Conservation (phyloP, 2,113 vertebrate species). For the Sceloporus tristichus region DNA sequence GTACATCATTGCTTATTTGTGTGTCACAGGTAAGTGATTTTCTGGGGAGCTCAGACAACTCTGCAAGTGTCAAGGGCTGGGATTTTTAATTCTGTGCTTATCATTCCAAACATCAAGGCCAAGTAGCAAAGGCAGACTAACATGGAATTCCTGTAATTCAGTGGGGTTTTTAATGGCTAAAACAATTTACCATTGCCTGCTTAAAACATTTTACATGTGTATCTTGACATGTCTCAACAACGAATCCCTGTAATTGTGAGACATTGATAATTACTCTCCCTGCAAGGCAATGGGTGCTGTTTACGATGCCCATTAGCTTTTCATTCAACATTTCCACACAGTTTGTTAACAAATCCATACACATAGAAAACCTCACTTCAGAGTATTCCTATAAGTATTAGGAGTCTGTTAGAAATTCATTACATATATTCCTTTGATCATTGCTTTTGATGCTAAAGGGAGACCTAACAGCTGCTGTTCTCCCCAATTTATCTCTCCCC, state of each 20-base stretch:
- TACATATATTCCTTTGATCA: not conserved
- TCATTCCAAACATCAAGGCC: not conserved
- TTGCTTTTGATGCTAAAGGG: not conserved
- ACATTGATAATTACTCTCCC: not conserved
- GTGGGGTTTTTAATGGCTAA: not conserved
- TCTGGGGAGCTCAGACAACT: conserved; percentile 16
- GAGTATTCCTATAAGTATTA: not conserved
- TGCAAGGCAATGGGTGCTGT: not conserved
- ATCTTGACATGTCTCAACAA: not conserved
- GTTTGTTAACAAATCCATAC: not conserved
- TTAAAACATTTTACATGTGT: not conserved
- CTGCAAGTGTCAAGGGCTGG: not conserved
- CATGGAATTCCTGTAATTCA: not conserved
- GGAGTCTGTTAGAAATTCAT: not conserved
- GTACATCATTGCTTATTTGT: conserved; percentile 91
- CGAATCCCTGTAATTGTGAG: not conserved
- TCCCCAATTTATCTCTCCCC: not conserved
- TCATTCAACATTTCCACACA: not conserved
- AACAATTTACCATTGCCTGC: not conserved
- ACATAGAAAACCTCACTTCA: not conserved
- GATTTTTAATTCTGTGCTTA: not conserved
- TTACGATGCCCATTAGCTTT: not conserved
- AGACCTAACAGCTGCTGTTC: not conserved
- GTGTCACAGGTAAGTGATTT: conserved; percentile 88
- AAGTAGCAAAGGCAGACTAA: not conserved